These are phyloP conservation scores for Anabas testudineus DNA, from an alignment of 2,797 vertebrate genomes.

Conservation along the genomic window DNA sequence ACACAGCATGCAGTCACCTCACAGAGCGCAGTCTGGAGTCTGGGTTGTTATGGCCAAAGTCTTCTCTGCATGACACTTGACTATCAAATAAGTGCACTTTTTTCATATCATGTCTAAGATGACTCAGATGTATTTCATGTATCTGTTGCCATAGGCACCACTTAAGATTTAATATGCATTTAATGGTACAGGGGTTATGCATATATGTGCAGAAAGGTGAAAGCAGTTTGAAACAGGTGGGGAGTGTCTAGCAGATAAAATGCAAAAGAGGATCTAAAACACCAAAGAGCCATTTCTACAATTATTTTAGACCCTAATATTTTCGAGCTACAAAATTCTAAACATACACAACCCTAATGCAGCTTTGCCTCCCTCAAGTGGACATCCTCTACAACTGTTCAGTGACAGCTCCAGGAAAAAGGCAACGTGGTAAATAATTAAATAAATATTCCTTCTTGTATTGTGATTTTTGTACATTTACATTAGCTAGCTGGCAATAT, in stretches of 20 bases:
- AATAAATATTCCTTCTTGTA: neutral
- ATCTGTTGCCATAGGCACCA: slow-evolving; percentile 55
- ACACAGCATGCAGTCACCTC: slow-evolving; percentile 54
- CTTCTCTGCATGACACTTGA: slow-evolving; percentile 27
- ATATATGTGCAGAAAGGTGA: neutral
- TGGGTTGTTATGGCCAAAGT: slow-evolving; percentile 36
- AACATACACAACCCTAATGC: slow-evolving; percentile 7
- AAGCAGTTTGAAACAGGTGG: neutral
- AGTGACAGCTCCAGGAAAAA: neutral
- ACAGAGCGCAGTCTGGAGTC: slow-evolving; percentile 46
- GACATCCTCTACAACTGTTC: slow-evolving; percentile 35
- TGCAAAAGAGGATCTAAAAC: neutral
- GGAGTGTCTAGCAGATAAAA: neutral
- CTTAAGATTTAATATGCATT: slow-evolving; percentile 2
- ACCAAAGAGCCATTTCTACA: slow-evolving; percentile 10
- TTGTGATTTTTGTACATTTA: neutral
- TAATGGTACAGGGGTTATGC: neutral
- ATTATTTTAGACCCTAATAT: neutral
- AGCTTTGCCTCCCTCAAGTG: slow-evolving; percentile 76
- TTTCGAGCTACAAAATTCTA: slow-evolving; percentile 3
- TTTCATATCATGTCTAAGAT: slow-evolving; percentile 30
- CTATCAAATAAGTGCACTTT: slow-evolving; percentile 23
- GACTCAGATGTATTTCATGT: slow-evolving; percentile 28
- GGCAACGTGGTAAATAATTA: neutral
- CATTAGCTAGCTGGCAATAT: neutral